Percentiles rank a stretch among this genome's conserved stretches.
Conservation (phyloP, 2,888 invertebrate species). For the Amphipoea oculea region DNA sequence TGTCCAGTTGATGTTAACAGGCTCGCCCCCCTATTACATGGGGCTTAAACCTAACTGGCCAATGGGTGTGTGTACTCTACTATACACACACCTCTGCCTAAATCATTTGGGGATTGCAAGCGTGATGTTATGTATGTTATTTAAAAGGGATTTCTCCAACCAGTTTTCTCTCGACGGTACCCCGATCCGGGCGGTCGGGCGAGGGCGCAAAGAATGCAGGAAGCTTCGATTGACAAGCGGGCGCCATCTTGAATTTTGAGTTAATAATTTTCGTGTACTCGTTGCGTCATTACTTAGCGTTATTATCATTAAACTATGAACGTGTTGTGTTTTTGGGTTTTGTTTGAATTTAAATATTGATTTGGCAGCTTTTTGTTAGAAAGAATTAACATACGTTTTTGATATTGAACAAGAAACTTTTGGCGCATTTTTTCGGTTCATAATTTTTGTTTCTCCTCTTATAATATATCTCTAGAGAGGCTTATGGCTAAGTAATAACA, state of each 20-base stretch:
- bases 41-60: too few relatives aligned
- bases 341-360: background rate
- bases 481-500: too few relatives aligned
- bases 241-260: constrained; percentile 70
- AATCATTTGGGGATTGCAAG: background rate
- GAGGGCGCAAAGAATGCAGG: constrained; percentile 86
- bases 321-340: constrained; percentile 35
- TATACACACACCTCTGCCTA: background rate
- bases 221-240: constrained; percentile 82
- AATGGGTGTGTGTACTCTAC: too few relatives aligned
- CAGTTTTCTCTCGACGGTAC: constrained; percentile 48
- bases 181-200: constrained; percentile 55
- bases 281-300: constrained; percentile 59
- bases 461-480: too few relatives aligned
- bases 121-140: background rate
- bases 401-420: background rate
- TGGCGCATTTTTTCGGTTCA: background rate
- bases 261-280: constrained; percentile 62
- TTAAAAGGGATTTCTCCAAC: background rate
- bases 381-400: background rate
- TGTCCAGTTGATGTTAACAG: too few relatives aligned
- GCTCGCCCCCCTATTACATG: too few relatives aligned
- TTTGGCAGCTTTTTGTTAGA: background rate
- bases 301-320: constrained; percentile 52
- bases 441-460: background rate